A percentile compares a stretch with the other conserved stretches of the same genome.
Evolutionary conservation across 2,113 vertebrate species (phyloP).

Genomic region (Cyprinodon tularosa): DNA sequence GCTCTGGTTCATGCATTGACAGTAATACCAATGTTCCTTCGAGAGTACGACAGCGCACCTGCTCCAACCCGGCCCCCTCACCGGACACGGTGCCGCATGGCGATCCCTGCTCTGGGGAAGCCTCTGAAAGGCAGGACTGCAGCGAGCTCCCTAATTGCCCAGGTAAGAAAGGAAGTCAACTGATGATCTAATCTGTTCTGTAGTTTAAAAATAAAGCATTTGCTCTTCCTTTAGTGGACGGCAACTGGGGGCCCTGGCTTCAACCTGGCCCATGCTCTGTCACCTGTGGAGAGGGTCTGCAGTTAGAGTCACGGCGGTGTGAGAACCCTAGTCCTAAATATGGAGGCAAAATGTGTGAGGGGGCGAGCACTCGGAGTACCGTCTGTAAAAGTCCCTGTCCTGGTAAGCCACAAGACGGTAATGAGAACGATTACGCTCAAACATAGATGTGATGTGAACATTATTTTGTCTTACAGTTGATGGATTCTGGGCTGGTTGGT

Average conservation of each 20-base stretch:
- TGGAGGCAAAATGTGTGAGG: slow-evolving; percentile 44
- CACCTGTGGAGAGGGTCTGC: slow-evolving; percentile 66
- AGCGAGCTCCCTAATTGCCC: slow-evolving; percentile 63
- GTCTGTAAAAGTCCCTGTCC: slow-evolving; percentile 53
- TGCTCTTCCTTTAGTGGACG: slow-evolving; percentile 52
- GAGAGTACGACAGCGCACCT: slow-evolving; percentile 19
- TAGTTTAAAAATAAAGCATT: not conserved
- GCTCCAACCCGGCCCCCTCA: slow-evolving; percentile 64
- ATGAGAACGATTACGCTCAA: not conserved
- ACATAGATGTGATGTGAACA: not conserved
- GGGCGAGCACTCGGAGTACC: not conserved
- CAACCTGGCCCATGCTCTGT: slow-evolving; percentile 22
- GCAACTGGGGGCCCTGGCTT: slow-evolving; percentile 66
- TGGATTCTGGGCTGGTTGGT: slow-evolving; percentile 67
- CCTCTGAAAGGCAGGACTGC: slow-evolving; percentile 15
- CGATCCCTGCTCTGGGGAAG: slow-evolving; percentile 37
- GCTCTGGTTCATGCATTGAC: slow-evolving; percentile 42
- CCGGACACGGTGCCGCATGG: slow-evolving; percentile 19
- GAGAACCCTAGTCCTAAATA: slow-evolving; percentile 54
- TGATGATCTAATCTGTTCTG: fast-evolving
- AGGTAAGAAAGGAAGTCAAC: slow-evolving; percentile 29
- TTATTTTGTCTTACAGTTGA: slow-evolving; percentile 35
- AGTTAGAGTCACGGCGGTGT: slow-evolving; percentile 55
- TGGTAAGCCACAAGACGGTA: slow-evolving; percentile 40
- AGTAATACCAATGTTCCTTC: not conserved